Percentiles rank a stretch among this genome's conserved stretches.
Conservation (phyloP, 1,140 invertebrate genomes). For the Temnothorax nylanderi region DNA sequence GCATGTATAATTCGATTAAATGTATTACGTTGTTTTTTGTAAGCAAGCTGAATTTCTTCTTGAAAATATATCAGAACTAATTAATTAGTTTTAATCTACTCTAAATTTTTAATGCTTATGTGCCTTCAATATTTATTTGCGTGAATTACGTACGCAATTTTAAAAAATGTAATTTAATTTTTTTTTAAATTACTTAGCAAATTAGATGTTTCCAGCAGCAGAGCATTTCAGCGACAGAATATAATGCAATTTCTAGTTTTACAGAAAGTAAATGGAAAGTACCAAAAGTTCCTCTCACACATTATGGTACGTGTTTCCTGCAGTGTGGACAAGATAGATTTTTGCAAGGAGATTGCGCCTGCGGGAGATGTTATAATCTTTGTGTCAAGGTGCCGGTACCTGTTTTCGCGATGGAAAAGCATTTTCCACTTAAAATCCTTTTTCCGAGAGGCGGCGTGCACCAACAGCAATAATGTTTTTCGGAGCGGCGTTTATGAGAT, state of each 20-base stretch:
- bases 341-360: conserved; percentile 36
- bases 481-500: conserved; percentile 48
- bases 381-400: neutral
- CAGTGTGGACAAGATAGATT: conserved; percentile 16
- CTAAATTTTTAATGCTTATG: neutral
- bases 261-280: neutral
- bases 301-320: neutral
- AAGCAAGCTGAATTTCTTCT: neutral
- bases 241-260: conserved; percentile 1
- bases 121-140: neutral
- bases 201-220: neutral
- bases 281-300: neutral
- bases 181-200: neutral
- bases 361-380: conserved; percentile 37
- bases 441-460: conserved; percentile 11
- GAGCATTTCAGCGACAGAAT: neutral
- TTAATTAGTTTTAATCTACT: neutral
- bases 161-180: neutral
- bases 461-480: conserved; percentile 51
- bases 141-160: neutral
- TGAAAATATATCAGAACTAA: neutral
- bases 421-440: conserved; percentile 50
- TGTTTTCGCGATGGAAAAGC: neutral
- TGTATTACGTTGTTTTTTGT: neutral
- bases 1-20: neutral